Conservation (phyloP, 92 coral and sea anemone genomes). For the Diadumene lineata region DNA sequence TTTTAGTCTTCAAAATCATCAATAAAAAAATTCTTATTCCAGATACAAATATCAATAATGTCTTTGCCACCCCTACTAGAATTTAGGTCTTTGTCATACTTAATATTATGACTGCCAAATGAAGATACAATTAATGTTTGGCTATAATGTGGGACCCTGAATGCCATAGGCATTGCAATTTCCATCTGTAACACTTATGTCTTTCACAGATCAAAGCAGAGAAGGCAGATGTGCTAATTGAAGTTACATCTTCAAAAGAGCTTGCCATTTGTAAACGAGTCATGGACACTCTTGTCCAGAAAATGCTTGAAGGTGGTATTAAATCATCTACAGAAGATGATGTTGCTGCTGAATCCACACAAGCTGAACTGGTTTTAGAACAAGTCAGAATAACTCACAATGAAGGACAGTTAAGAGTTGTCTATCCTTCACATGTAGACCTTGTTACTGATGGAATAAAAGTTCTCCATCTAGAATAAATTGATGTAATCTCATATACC, state of each 20-base stretch:
- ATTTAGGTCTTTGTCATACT: no score
- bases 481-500: neutral
- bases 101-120: no score
- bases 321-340: conserved; percentile 33
- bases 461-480: conserved; percentile 35
- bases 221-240: conserved; percentile 71
- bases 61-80: no score
- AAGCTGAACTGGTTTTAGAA: conserved; percentile 59
- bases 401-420: conserved; percentile 89
- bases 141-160: no score
- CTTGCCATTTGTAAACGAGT: conserved; percentile 82
- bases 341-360: neutral
- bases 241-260: conserved; percentile 84
- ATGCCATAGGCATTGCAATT: no score
- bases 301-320: conserved; percentile 85
- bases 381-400: conserved; percentile 77
- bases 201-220: conserved; percentile 65
- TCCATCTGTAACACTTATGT: neutral
- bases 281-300: conserved; percentile 67
- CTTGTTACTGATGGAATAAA: conserved; percentile 59
- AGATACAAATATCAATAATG: no score
- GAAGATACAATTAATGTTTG: no score
- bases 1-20: no score
- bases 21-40: no score
- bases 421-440: conserved; percentile 92